Evolutionary conservation across 2,888 invertebrate genomes (phyloP), one percentile per base, ranked within the genome.

Genomic region (Caenorhabditis sp.): DNA sequence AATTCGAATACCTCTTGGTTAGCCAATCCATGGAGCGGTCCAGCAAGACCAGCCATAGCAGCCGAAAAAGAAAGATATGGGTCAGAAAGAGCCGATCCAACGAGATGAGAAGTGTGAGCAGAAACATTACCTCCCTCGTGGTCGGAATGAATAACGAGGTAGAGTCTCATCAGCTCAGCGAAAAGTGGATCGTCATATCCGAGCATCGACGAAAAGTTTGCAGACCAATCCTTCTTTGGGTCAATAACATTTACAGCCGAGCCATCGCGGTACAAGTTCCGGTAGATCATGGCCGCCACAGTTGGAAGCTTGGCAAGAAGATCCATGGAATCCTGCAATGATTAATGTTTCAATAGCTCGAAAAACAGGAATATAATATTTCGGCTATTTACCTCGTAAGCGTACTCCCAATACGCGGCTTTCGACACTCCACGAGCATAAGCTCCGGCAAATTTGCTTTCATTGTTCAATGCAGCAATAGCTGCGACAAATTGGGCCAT

Each of bases 231-330:
- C 92, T 95, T 95, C 92, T 94, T 94, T 77, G 95, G 94, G 92
- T 97, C 96, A 88, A 97, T 96, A 67, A 96, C 95, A 55, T 96
- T 96, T 87, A 97, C 95, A 56, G 95, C 95, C 85, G 95, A 95
- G 80, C 96, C 96, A 90, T 96, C 96, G 86, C 95, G 94, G 93
- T 95, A 96, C 35, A 95, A 94, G 93, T 97, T 97, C 83, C 96
- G 94, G 93, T 97, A 97, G 91, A 97, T 97, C 18, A 96, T 96
- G 18, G 97, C 96, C 0, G 97, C 97, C 20, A 97, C 94, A 24
- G 96, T 96, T 0, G 97, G 97, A 91, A 97, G 93, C 93, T 97
- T 97, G 64, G 97, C 97, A 92, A 97, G 96, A 89, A 97, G 93
- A 92, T 97, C 95, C 96, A 97, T 97, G 18, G 96, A 94, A 93